phyloP scores from a whole-genome alignment of 2,797 vertebrate species.

The Thalassophryne amazonica region DNA sequence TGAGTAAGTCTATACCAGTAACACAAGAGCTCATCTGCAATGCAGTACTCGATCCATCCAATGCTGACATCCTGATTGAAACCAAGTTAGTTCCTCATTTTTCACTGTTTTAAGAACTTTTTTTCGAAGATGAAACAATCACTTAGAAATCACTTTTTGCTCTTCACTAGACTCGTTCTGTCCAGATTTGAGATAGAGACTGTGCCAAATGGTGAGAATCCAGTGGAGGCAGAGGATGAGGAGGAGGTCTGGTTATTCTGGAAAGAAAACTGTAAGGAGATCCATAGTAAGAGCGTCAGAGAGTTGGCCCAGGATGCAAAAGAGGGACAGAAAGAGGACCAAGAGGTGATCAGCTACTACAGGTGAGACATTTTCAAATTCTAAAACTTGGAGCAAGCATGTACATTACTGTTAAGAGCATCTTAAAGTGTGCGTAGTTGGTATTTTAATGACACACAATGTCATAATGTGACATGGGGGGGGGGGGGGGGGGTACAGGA shows the following conservation, averaged over 20 bases:
- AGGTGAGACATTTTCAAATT: conserved; percentile 82
- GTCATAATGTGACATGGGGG: too few species aligned
- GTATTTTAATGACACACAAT: too few species aligned
- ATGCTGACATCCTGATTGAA: conserved; percentile 97
- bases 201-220: conserved; percentile 80
- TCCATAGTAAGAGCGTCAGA: conserved; percentile 91
- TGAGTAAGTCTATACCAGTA: conserved; percentile 98
- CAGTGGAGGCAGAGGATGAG: conserved; percentile 90
- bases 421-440: too few species aligned
- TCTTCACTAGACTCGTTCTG: conserved; percentile 85
- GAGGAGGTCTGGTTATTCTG: conserved; percentile 99
- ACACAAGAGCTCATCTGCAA: conserved; percentile 98
- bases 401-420: not conserved
- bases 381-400: not conserved
- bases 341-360: conserved; percentile 95
- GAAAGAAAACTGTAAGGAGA: conserved; percentile 91
- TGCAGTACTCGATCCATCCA: conserved; percentile 90
- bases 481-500: too few species aligned
- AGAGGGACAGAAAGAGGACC: conserved; percentile 97
- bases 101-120: not conserved
- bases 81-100: conserved; percentile 85
- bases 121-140: not conserved
- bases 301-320: conserved; percentile 97
- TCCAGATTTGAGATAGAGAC: conserved; percentile 94
- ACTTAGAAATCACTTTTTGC: not conserved